Evolutionary conservation across 2,888 invertebrate genomes (phyloP).

Genomic region (Camptogramma bilineatum): DNA sequence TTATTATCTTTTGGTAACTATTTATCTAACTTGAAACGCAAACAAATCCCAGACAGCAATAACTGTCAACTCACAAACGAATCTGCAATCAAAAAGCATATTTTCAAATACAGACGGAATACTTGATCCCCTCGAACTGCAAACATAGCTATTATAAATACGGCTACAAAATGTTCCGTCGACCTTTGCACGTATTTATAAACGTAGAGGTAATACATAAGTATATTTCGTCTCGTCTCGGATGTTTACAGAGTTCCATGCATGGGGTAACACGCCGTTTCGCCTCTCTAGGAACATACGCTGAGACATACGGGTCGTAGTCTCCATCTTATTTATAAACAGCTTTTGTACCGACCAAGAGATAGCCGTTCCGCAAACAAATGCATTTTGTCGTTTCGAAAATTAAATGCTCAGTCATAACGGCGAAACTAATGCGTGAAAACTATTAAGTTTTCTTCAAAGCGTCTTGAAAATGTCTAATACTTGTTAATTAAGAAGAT

Average conservation of each 20-base stretch:
- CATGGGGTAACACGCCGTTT: constrained; percentile 45
- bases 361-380: background rate
- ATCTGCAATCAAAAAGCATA: constrained; percentile 38
- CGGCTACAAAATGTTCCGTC: constrained; percentile 40
- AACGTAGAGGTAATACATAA: constrained; percentile 40
- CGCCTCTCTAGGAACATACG: constrained; percentile 27
- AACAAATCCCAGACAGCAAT: constrained; percentile 33
- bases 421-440: no score
- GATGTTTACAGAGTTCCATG: constrained; percentile 72
- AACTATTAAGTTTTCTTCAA: no score
- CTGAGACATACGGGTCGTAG: constrained; percentile 22
- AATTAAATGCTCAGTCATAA: no score
- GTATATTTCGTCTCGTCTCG: constrained; percentile 53
- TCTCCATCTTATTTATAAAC: background rate
- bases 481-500: no score
- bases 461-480: no score
- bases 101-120: constrained; percentile 41
- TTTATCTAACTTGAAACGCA: constrained; percentile 1
- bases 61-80: constrained; percentile 29
- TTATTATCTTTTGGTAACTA: background rate
- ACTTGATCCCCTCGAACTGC: constrained; percentile 36
- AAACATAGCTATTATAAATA: constrained; percentile 37
- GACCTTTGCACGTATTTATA: constrained; percentile 41
- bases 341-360: background rate
- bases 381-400: background rate